Conservation (phyloP, 2,888 invertebrate species). For the Copidosoma aretas region DNA sequence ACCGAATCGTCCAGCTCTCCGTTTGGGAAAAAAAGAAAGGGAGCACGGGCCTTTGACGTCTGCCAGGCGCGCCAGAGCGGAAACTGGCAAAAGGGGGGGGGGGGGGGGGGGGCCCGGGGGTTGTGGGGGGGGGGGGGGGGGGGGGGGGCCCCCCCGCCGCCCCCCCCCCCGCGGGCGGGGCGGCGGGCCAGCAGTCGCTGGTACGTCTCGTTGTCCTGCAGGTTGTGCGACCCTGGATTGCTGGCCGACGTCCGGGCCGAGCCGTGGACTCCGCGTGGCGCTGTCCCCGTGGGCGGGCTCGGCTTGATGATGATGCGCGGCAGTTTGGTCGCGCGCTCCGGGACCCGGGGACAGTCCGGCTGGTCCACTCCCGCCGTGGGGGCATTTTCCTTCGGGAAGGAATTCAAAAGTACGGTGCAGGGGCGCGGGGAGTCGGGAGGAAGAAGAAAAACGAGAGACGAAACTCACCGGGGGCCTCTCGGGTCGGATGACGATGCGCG, state of each 20-base stretch:
- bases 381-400: too few relatives aligned
- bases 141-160: slow-evolving; percentile 15
- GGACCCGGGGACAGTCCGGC: slow-evolving; percentile 11
- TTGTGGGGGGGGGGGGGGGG: slow-evolving; percentile 27
- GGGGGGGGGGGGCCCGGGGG: slow-evolving; percentile 13
- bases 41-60: slow-evolving; percentile 11
- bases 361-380: slow-evolving; percentile 18
- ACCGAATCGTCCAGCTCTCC: background rate
- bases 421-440: too few relatives aligned
- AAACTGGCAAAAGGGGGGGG: background rate
- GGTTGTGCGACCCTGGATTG: slow-evolving; percentile 6
- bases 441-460: background rate
- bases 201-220: slow-evolving; percentile 37
- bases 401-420: too few relatives aligned
- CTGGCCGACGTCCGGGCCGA: background rate
- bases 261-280: slow-evolving; percentile 11
- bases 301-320: slow-evolving; percentile 60
- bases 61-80: background rate
- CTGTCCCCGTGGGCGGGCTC: slow-evolving; percentile 40
- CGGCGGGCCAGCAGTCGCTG: slow-evolving; percentile 35
- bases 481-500: slow-evolving; percentile 55
- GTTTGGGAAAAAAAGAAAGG: background rate
- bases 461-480: slow-evolving; percentile 8
- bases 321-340: slow-evolving; percentile 45
- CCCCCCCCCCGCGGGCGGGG: background rate